Percentiles rank a stretch among this genome's conserved stretches.
phyloP scores from a whole-genome alignment of 2,888 invertebrate genomes.

The Pyrrhosoma nymphula region DNA sequence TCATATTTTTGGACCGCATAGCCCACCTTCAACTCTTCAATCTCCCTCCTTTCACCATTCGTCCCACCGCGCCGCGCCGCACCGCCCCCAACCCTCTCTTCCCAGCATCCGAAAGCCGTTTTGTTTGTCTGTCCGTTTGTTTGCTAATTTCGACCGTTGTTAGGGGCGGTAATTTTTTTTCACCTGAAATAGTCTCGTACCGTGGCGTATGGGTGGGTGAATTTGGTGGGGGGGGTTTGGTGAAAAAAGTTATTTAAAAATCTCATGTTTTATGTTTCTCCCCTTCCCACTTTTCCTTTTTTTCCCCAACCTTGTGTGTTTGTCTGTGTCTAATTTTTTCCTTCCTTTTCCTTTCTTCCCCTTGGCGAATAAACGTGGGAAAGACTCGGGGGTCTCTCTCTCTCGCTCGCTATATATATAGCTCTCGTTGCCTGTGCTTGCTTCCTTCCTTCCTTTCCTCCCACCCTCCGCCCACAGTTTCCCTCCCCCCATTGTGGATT shows the following conservation, averaged over 20 bases:
- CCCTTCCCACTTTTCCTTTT: not conserved
- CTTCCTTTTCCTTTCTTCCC: slow-evolving; percentile 25
- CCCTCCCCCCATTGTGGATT: not conserved
- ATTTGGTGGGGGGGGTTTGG: not conserved
- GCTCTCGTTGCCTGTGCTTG: too few species aligned
- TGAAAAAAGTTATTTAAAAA: not conserved
- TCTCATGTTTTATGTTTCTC: not conserved
- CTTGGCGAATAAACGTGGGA: not conserved
- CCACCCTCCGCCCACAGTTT: too few species aligned
- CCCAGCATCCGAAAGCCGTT: not conserved
- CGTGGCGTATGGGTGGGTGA: not conserved
- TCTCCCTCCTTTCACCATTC: not conserved
- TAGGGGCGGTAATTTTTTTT: not conserved
- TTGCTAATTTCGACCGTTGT: slow-evolving; percentile 24
- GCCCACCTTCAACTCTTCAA: not conserved
- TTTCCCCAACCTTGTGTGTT: too few species aligned
- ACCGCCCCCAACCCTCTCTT: not conserved
- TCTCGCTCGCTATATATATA: not conserved
- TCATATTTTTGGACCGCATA: not conserved
- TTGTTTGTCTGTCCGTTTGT: not conserved
- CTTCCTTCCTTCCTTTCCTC: not conserved
- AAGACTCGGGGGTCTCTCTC: slow-evolving; percentile 11
- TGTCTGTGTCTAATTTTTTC: not conserved
- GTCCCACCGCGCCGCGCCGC: not conserved
- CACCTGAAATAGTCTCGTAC: slow-evolving; percentile 19